Evolutionary conservation across 2,113 vertebrate species (phyloP), one percentile per base, ranked within the genome.

Genomic region (Ophthalmotilapia sp.): DNA sequence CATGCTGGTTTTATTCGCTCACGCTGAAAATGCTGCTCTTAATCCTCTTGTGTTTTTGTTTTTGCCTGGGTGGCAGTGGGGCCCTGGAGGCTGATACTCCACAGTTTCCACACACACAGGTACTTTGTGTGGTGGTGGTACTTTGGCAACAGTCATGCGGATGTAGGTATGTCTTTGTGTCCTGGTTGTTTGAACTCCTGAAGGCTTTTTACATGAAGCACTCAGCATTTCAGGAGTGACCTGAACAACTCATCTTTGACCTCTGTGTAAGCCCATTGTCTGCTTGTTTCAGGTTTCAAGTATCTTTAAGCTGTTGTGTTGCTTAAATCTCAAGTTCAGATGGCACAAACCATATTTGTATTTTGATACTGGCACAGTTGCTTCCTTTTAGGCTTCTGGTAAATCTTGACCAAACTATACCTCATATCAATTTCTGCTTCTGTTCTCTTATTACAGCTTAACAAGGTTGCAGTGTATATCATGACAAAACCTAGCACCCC

Each of bases 21-120:
- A 8, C 4, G 19, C 38, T 47, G 53, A 90, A 90, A 91, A 79
- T n/a, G 70, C 75, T 86, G 80, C 79, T 83, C 80, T 88, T 95
- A 94, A 94, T 94, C 93, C 92, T 53, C 85, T 56, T 87, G 86
- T 85, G 90, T 87, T 89, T 92, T 90, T 88, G 79, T 91, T 92
- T 92, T 81, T 90, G 88, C 82, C 84, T 75, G 88, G 85, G 86
- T 51, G 70, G 84, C 86, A 90, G 49, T 84, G 89, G 58, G 89
- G 83, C 89, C 86, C 91, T 87, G 80, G 82, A 91, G 88, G 87
- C 83, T 85, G 86, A 86, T 82, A 75, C 55, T 49, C 54, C 79
- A 29, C 47, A 80, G 82, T 91, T 60, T 80, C 58, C 53, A 29
- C 70, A 86, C 45, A 85, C 62, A 9, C 55, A 58, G 1, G 55